A percentile compares a stretch with the other conserved stretches of the same genome.
These are phyloP conservation scores for Dromaius novaehollandiae DNA, from an alignment of 2,113 vertebrate genomes.

Conservation along the genomic window DNA sequence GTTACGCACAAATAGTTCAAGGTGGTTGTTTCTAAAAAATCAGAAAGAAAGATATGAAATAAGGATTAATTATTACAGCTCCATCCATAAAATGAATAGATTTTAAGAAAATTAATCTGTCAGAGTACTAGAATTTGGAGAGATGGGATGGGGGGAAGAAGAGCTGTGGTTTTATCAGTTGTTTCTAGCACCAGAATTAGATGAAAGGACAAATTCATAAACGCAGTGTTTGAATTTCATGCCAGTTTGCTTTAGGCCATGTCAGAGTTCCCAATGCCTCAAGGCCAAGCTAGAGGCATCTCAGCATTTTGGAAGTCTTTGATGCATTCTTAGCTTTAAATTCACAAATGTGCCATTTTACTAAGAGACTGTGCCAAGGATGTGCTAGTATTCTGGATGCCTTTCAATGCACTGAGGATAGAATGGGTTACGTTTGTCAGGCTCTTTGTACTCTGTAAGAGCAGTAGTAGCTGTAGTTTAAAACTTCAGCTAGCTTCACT, in stretches of 20 bases:
- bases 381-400: background rate
- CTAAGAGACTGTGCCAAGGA: background rate
- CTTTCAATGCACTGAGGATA: background rate
- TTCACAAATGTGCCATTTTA: background rate
- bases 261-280: background rate
- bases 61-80: background rate
- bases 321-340: slow-evolving; percentile 16
- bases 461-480: background rate
- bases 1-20: too few relatives aligned
- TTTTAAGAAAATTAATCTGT: background rate
- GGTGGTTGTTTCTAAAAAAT: background rate
- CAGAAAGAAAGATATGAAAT: background rate
- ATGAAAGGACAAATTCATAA: slow-evolving; percentile 9
- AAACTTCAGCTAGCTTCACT: background rate
- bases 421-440: background rate
- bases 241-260: slow-evolving; percentile 13
- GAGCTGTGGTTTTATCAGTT: background rate
- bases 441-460: background rate
- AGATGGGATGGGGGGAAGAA: background rate
- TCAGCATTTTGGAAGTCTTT: background rate
- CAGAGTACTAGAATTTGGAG: background rate
- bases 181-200: background rate
- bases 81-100: background rate
- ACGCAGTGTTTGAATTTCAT: background rate
- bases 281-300: slow-evolving; percentile 17